These are phyloP conservation scores for Muricea muricata DNA, from an alignment of 92 coral and sea anemone genomes.

Conservation along the genomic window DNA sequence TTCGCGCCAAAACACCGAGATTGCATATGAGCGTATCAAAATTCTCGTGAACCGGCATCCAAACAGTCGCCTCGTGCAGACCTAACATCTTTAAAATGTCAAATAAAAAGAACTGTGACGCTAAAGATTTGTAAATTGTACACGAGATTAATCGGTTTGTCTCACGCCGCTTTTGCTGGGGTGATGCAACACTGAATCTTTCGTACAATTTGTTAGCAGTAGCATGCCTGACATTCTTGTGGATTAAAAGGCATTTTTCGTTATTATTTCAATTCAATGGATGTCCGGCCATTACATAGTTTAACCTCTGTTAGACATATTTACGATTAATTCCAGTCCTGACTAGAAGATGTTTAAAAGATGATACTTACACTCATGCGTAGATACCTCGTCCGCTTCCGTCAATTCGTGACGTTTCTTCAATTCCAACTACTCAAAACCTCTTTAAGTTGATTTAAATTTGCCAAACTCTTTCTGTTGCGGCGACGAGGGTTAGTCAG, in stretches of 20 bases:
- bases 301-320: not conserved
- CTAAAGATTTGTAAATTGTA: not conserved
- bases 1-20: constrained; percentile 25
- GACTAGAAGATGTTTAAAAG: not conserved
- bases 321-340: not conserved
- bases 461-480: too few relatives aligned
- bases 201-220: not conserved
- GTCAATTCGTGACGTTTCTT: not conserved
- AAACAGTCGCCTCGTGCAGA: not conserved
- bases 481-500: too few relatives aligned
- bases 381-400: not conserved
- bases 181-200: not conserved
- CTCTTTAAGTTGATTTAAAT: too few relatives aligned
- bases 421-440: not conserved
- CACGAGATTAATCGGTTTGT: not conserved
- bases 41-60: not conserved
- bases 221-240: not conserved
- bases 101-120: not conserved
- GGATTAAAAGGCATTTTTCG: not conserved
- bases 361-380: not conserved
- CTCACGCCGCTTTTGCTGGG: not conserved
- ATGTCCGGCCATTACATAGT: constrained; percentile 11
- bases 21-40: not conserved
- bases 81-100: constrained; percentile 7
- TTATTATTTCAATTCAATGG: not conserved